Percentiles rank a stretch among this genome's conserved stretches.
These are phyloP conservation scores for Microtus richardsoni DNA, from an alignment of 2,113 vertebrate genomes.

Conservation along the genomic window DNA sequence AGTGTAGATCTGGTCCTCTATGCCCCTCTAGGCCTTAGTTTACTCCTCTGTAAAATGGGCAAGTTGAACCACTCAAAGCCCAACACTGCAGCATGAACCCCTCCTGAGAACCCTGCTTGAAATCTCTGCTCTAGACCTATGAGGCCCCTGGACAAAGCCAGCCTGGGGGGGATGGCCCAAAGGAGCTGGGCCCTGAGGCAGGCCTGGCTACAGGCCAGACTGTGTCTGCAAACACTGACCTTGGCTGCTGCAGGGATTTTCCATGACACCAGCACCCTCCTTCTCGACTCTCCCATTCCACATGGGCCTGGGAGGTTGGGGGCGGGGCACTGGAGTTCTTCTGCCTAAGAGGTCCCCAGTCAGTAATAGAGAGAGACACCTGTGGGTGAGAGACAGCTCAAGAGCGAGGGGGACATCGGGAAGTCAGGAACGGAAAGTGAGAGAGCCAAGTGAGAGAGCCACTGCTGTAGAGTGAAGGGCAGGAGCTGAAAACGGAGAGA, in stretches of 20 bases:
- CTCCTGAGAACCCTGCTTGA: neutral
- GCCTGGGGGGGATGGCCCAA: constrained; percentile 59
- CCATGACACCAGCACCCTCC: constrained; percentile 86
- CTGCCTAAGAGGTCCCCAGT: neutral
- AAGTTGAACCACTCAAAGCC: neutral
- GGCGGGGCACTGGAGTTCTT: neutral
- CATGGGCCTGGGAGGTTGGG: constrained; percentile 26
- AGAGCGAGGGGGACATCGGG: neutral
- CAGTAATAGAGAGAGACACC: constrained; percentile 5
- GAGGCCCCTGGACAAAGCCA: constrained; percentile 45
- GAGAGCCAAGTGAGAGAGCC: too few relatives aligned
- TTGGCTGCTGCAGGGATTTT: constrained; percentile 86
- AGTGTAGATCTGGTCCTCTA: neutral
- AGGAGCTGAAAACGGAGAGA: neutral
- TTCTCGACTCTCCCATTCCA: constrained; percentile 52
- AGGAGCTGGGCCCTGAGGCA: constrained; percentile 72
- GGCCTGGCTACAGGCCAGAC: constrained; percentile 80
- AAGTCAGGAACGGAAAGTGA: neutral
- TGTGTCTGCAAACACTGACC: constrained; percentile 85
- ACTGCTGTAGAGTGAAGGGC: neutral
- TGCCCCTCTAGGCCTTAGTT: neutral
- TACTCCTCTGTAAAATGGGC: constrained; percentile 34
- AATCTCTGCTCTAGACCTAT: constrained; percentile 2
- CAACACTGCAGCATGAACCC: neutral
- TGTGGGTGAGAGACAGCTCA: neutral